A percentile compares a stretch with the other conserved stretches of the same genome.
Conservation (phyloP, 2,888 invertebrate species). For the Brachylomia viminalis region DNA sequence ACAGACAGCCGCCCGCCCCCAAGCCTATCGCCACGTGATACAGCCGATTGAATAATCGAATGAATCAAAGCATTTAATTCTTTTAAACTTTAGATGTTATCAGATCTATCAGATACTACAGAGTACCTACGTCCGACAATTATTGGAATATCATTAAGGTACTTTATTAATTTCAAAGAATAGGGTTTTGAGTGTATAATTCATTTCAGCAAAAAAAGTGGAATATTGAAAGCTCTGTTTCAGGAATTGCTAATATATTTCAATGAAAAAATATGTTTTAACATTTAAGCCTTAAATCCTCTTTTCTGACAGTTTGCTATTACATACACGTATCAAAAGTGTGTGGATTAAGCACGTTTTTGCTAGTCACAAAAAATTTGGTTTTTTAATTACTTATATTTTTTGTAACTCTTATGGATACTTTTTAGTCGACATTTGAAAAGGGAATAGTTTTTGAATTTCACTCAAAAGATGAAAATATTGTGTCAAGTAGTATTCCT, state of each 20-base stretch:
- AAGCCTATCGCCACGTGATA: slow-evolving; percentile 59
- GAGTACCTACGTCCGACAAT: neutral
- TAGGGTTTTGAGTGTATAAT: neutral
- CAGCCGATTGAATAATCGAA: slow-evolving; percentile 62
- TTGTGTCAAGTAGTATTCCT: too few species aligned
- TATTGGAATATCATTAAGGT: neutral
- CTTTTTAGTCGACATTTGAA: too few species aligned
- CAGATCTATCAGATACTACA: neutral
- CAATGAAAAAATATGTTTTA: neutral
- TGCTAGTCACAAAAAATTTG: too few species aligned
- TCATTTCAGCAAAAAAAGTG: neutral
- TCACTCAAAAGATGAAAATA: too few species aligned
- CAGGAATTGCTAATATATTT: neutral
- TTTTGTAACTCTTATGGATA: too few species aligned
- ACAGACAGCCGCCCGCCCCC: slow-evolving; percentile 66
- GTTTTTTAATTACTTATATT: too few species aligned
- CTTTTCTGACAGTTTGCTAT: neutral
- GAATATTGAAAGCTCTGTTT: neutral
- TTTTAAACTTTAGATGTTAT: slow-evolving; percentile 24
- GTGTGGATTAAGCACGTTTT: too few species aligned
- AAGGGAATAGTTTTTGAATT: too few species aligned
- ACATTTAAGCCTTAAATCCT: neutral
- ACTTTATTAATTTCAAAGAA: neutral
- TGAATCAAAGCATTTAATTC: slow-evolving; percentile 44
- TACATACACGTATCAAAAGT: too few species aligned